Evolutionary conservation across 2,888 invertebrate genomes (phyloP).

Genomic region (Danaus chrysippus): DNA sequence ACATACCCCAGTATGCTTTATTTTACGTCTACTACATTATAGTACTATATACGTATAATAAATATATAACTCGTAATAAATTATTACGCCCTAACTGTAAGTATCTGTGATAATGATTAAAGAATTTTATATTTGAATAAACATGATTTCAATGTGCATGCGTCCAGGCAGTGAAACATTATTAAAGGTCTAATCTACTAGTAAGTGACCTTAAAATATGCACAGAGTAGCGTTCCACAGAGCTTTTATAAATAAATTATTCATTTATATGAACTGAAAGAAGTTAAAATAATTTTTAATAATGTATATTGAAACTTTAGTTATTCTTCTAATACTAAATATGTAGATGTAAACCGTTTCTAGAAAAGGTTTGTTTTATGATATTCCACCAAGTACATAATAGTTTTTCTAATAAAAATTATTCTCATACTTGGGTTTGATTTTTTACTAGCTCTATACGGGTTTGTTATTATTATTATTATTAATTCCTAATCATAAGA

Average conservation of each 20-base stretch:
- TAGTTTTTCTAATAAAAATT: too few relatives aligned
- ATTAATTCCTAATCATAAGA: too few relatives aligned
- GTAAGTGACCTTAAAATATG: conserved; percentile 37
- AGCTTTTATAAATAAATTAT: conserved; percentile 2
- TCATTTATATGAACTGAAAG: neutral
- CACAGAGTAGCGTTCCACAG: conserved; percentile 32
- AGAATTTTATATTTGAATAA: neutral
- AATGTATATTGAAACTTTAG: conserved; percentile 1
- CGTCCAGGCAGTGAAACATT: conserved; percentile 30
- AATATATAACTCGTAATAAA: too few relatives aligned
- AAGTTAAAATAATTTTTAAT: neutral
- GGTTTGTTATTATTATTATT: too few relatives aligned
- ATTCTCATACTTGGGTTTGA: too few relatives aligned
- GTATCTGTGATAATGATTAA: neutral
- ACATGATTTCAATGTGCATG: conserved; percentile 11
- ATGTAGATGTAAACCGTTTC: neutral
- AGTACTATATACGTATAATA: too few relatives aligned
- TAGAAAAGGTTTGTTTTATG: conserved; percentile 2
- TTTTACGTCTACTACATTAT: too few relatives aligned
- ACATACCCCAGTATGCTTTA: too few relatives aligned
- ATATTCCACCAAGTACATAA: too few relatives aligned
- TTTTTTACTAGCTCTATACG: too few relatives aligned
- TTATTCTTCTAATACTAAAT: neutral
- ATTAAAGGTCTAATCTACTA: conserved; percentile 35
- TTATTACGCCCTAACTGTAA: too few relatives aligned